These are phyloP conservation scores for Nowickia ferox DNA, from an alignment of 2,888 invertebrate genomes.

Conservation along the genomic window DNA sequence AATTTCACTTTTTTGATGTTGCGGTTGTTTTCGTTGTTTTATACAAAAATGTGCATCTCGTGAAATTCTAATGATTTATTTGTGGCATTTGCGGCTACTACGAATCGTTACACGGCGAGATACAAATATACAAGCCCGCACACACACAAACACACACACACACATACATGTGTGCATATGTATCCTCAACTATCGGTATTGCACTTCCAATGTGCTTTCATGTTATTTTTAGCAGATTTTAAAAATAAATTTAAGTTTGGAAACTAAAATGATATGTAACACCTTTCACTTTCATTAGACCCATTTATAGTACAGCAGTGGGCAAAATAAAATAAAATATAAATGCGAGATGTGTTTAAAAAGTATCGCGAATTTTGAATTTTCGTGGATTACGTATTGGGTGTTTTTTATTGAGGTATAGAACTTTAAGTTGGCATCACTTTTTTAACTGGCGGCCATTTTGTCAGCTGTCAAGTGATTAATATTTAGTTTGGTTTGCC, in stretches of 20 bases:
- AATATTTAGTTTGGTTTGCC: no score
- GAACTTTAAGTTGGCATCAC: no score
- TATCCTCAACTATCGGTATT: neutral
- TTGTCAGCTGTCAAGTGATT: no score
- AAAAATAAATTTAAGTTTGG: slow-evolving; percentile 61
- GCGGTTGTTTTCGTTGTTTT: neutral
- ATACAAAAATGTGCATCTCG: slow-evolving; percentile 67
- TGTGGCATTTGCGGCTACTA: slow-evolving; percentile 18
- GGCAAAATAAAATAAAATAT: no score
- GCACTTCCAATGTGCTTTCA: slow-evolving; percentile 20
- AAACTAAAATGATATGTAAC: slow-evolving; percentile 62
- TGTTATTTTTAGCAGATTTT: slow-evolving; percentile 55
- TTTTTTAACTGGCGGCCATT: no score
- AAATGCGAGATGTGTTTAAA: no score
- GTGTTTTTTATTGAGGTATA: no score
- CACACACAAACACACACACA: no score
- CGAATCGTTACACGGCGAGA: slow-evolving; percentile 20
- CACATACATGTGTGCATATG: no score
- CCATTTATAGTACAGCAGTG: neutral
- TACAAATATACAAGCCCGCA: neutral
- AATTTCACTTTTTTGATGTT: slow-evolving; percentile 27
- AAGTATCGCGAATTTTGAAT: no score
- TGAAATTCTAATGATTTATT: slow-evolving; percentile 55
- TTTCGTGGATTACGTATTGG: no score
- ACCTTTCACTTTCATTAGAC: slow-evolving; percentile 66